These are phyloP conservation scores for Metopolophium dirhodum DNA, from an alignment of 1,140 invertebrate genomes.

Conservation along the genomic window DNA sequence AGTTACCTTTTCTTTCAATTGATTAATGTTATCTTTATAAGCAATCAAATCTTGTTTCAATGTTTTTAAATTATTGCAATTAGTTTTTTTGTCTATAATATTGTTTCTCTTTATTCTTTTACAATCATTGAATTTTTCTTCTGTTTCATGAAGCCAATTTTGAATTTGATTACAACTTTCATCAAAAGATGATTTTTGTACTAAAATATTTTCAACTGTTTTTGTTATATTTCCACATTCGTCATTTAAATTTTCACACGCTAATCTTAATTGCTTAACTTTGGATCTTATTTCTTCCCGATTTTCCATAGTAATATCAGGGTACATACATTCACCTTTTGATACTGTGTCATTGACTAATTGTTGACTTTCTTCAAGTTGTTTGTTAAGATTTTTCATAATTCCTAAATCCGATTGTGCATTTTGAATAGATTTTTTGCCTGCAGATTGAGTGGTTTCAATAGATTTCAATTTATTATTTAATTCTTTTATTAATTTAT, in stretches of 20 bases:
- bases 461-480: constrained; percentile 75
- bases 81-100: constrained; percentile 84
- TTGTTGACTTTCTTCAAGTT: constrained; percentile 79
- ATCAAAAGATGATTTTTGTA: constrained; percentile 88
- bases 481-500: constrained; percentile 79
- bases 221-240: constrained; percentile 84
- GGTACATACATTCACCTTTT: constrained; percentile 85
- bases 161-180: constrained; percentile 82
- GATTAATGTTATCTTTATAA: constrained; percentile 79
- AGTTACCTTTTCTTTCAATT: constrained; percentile 75
- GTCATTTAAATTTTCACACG: constrained; percentile 84
- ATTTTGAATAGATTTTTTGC: constrained; percentile 69
- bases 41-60: constrained; percentile 82
- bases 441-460: constrained; percentile 71
- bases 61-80: constrained; percentile 76
- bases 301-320: constrained; percentile 84
- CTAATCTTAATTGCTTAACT: constrained; percentile 78
- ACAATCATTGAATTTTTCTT: constrained; percentile 71
- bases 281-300: constrained; percentile 84
- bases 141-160: constrained; percentile 79
- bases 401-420: constrained; percentile 75
- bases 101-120: constrained; percentile 75
- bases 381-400: constrained; percentile 75
- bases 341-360: constrained; percentile 82
- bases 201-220: constrained; percentile 82